These are phyloP conservation scores for Nycticebus coucang DNA, from an alignment of 2,113 vertebrate species.

Conservation along the genomic window DNA sequence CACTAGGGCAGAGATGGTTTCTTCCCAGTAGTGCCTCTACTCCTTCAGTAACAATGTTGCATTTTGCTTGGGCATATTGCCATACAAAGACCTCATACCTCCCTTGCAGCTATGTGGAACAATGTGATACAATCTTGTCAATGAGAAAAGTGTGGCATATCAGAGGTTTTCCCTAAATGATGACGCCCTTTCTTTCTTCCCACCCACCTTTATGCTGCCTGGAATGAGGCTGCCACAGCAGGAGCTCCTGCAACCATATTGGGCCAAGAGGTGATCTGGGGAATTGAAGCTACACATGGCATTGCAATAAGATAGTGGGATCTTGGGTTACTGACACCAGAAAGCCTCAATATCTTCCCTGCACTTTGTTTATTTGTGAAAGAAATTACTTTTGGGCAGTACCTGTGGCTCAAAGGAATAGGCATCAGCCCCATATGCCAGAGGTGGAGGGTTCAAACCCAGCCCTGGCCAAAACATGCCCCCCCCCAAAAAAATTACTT, in stretches of 20 bases:
- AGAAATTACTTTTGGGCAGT: not conserved
- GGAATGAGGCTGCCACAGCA: not conserved
- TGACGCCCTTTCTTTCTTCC: not conserved
- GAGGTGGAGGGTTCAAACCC: no score
- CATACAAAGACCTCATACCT: not conserved
- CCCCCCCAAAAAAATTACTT: not conserved
- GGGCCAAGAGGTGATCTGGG: not conserved
- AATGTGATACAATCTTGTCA: not conserved
- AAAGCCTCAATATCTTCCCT: not conserved
- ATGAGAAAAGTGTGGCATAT: not conserved
- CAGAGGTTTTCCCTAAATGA: not conserved
- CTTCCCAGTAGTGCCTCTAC: not conserved
- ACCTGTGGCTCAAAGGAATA: no score
- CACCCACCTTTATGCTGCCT: not conserved
- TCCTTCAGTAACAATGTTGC: not conserved
- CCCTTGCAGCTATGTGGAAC: constrained; percentile 22
- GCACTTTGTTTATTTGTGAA: not conserved
- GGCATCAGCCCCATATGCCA: no score
- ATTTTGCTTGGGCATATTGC: not conserved
- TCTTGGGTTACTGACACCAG: not conserved
- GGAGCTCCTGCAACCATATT: not conserved
- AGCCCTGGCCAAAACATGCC: no score
- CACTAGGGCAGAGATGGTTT: not conserved
- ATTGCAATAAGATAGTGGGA: not conserved
- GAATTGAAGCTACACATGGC: not conserved